These are phyloP conservation scores for Rhadina sibilatrix DNA, from an alignment of 2,113 vertebrate species.

Conservation along the genomic window DNA sequence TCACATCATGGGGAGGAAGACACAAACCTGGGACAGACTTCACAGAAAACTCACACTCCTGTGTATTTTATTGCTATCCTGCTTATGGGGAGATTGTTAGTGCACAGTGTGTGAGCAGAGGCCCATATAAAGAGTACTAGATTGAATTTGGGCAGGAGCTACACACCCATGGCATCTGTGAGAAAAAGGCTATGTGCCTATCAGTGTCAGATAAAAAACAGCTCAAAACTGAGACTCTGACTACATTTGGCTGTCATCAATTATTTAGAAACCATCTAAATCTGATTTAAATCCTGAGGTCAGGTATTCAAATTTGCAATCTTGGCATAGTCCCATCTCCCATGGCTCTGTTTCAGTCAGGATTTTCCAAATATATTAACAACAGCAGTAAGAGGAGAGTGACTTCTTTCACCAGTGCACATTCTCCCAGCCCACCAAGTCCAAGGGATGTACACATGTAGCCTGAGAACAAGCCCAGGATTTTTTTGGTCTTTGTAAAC, in stretches of 20 bases:
- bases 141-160: background rate
- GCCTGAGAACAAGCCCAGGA: background rate
- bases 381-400: background rate
- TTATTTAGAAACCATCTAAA: slow-evolving; percentile 14
- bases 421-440: background rate
- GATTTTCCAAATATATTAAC: background rate
- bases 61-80: background rate
- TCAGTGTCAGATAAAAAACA: background rate
- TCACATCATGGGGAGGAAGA: background rate
- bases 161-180: background rate
- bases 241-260: background rate
- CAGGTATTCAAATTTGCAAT: background rate
- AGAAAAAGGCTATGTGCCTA: background rate
- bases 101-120: background rate
- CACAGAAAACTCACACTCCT: background rate
- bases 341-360: background rate
- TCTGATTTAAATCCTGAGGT: background rate
- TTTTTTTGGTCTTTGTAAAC: background rate
- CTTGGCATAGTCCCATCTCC: background rate
- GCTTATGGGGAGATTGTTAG: background rate
- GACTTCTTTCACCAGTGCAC: background rate
- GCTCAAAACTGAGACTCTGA: background rate
- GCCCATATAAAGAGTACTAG: background rate
- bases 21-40: background rate
- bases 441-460: rapidly evolving